Conservation (phyloP, 2,888 invertebrate genomes). For the Drosophila subquinaria region DNA sequence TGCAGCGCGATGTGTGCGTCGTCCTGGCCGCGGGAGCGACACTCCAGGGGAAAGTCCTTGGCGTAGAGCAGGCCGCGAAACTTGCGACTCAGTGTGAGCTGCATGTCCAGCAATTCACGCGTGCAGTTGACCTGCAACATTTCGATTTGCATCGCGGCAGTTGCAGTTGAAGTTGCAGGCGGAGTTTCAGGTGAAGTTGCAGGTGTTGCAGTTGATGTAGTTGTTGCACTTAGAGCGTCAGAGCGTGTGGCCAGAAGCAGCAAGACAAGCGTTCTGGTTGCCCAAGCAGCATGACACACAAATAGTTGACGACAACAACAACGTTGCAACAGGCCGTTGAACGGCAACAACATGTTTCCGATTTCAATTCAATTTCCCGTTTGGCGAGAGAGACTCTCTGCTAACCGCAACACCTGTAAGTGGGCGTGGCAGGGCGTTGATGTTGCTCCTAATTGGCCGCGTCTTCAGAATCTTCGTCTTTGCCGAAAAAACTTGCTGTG, state of each 20-base stretch:
- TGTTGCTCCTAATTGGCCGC: slow-evolving; percentile 37
- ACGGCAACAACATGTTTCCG: slow-evolving; percentile 79
- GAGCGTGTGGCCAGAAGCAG: slow-evolving; percentile 16
- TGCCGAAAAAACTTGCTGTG: neutral
- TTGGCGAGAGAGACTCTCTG: slow-evolving; percentile 32
- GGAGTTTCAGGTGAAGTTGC: neutral
- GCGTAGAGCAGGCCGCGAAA: slow-evolving; percentile 92
- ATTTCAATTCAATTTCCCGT: slow-evolving; percentile 62
- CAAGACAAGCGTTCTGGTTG: slow-evolving; percentile 74
- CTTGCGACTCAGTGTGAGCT: slow-evolving; percentile 86
- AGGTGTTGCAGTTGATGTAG: neutral
- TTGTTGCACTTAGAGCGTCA: slow-evolving; percentile 12
- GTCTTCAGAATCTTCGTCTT: slow-evolving; percentile 31
- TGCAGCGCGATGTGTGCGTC: slow-evolving; percentile 75
- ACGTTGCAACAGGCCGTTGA: slow-evolving; percentile 72
- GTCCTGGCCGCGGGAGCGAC: slow-evolving; percentile 87
- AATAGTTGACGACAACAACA: slow-evolving; percentile 46
- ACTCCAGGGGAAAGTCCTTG: slow-evolving; percentile 91
- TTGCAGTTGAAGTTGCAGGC: neutral
- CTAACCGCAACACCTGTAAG: slow-evolving; percentile 50
- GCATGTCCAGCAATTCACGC: slow-evolving; percentile 88
- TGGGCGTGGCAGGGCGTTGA: slow-evolving; percentile 14
- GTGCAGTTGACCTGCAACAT: slow-evolving; percentile 89
- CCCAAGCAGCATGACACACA: slow-evolving; percentile 82
- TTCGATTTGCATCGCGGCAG: slow-evolving; percentile 84